Evolutionary conservation across 1,140 invertebrate species (phyloP), one percentile per base, ranked within the genome.

Genomic region (Psix sp.): DNA sequence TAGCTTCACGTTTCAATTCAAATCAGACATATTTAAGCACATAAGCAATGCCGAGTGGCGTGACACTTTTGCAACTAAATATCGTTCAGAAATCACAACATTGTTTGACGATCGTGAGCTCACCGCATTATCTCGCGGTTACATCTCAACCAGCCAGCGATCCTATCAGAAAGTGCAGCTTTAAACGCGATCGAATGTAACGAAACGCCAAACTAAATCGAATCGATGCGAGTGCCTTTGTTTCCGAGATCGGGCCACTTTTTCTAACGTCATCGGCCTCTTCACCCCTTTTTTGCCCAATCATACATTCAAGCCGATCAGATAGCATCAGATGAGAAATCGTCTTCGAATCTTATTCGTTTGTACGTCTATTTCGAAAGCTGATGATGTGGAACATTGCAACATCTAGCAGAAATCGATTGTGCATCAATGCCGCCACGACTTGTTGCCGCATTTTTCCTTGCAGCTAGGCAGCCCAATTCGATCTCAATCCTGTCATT

Each of bases 111-210:
- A 62, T 59, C 72, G 76, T 75, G 56, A 72, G 72, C 71, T 74
- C 71, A 39, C 29, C 48, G 52, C 45, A 43, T 36, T 67, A 74
- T 74, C 71, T 67, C 11, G 9, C 18, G 52, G 51, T 56, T 67
- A 67, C 62, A 68, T 74, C 71, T 68, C 35, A 18, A 57, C 57
- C 57, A 51, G 57, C 43, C 42, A 48, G 15, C 51, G 63, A 74
- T 63, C 38, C 24, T 74, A 74, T 74, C 71, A 31, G 35, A 38
- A 57, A 74, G 49, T 74, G 63, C 63, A 74, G 68, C 62, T 63
- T 49, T 57, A 68, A 68, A 68, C 63, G 71, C 71, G 52, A 74
- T 74, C 65, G 57, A 68, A 74, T 59, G 63, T 68, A 68, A 74
- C 65, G 57, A 65, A 68, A 74, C 62, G 62, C n/a, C 51, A 62